These are phyloP conservation scores for Drosophila asahinai DNA, from an alignment of 1,140 invertebrate genomes.

Conservation along the genomic window DNA sequence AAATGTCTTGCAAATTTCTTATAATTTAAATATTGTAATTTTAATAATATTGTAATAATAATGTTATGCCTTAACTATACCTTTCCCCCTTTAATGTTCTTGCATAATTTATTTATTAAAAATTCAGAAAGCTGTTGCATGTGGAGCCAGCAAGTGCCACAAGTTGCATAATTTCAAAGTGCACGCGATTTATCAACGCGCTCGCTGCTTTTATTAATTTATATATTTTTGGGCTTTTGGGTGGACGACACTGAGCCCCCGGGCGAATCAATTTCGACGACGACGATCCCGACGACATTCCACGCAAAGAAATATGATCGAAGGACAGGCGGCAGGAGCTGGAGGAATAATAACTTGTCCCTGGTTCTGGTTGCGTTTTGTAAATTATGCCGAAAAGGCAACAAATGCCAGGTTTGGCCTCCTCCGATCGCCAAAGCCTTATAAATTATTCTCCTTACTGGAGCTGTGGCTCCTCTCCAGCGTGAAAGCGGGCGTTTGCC, in stretches of 20 bases:
- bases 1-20: too few species aligned
- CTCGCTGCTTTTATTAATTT: constrained; percentile 52
- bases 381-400: constrained; percentile 69
- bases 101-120: constrained; percentile 55
- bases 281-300: constrained; percentile 63
- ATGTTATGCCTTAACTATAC: not conserved
- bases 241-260: constrained; percentile 14
- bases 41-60: not conserved
- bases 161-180: constrained; percentile 66
- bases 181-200: constrained; percentile 53
- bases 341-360: constrained; percentile 46
- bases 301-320: constrained; percentile 62
- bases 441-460: constrained; percentile 62
- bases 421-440: constrained; percentile 38
- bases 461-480: constrained; percentile 21
- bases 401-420: constrained; percentile 25
- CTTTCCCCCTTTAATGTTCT: constrained; percentile 3
- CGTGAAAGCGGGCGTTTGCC: constrained; percentile 75
- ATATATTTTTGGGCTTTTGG: constrained; percentile 55
- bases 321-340: constrained; percentile 35
- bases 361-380: constrained; percentile 51
- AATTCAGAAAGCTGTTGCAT: constrained; percentile 39
- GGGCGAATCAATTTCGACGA: constrained; percentile 45
- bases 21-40: not conserved
- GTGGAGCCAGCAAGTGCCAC: constrained; percentile 53